phyloP scores from a whole-genome alignment of 2,113 vertebrate genomes.

The Osmerus eperlanus region DNA sequence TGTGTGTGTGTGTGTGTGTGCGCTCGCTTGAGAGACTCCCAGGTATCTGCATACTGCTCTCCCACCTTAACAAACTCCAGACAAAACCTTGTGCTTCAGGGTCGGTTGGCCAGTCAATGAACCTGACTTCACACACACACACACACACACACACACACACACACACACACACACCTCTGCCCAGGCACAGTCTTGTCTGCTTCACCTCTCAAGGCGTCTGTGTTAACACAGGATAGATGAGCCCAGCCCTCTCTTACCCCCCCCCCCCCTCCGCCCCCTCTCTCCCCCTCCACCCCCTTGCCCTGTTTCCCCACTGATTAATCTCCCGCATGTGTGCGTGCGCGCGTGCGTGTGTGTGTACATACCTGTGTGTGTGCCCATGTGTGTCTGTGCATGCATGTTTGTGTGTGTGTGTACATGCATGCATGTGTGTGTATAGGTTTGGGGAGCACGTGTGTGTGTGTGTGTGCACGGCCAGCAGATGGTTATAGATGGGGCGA shows the following conservation, averaged over 20 bases:
- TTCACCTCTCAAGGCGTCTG: constrained; percentile 33
- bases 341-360: not conserved
- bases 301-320: constrained; percentile 57
- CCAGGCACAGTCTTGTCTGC: not conserved
- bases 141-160: not conserved
- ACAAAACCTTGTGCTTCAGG: not conserved
- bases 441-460: constrained; percentile 38
- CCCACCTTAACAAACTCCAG: not conserved
- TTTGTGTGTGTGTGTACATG: constrained; percentile 1
- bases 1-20: constrained; percentile 1
- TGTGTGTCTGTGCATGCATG: not conserved
- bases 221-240: constrained; percentile 60
- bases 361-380: too few relatives aligned
- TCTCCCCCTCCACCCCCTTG: constrained; percentile 56
- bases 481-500: constrained; percentile 72
- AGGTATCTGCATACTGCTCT: not conserved
- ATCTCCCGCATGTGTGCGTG: constrained; percentile 33
- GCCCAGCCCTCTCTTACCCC: constrained; percentile 44
- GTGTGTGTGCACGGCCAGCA: constrained; percentile 34
- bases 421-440: constrained; percentile 20
- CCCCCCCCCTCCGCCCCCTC: constrained; percentile 59
- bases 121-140: not conserved
- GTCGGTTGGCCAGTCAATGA: not conserved
- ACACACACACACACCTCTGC: not conserved
- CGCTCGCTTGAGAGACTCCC: not conserved